Conservation (phyloP, 2,888 invertebrate genomes). For the Scaptomyza polygonia region DNA sequence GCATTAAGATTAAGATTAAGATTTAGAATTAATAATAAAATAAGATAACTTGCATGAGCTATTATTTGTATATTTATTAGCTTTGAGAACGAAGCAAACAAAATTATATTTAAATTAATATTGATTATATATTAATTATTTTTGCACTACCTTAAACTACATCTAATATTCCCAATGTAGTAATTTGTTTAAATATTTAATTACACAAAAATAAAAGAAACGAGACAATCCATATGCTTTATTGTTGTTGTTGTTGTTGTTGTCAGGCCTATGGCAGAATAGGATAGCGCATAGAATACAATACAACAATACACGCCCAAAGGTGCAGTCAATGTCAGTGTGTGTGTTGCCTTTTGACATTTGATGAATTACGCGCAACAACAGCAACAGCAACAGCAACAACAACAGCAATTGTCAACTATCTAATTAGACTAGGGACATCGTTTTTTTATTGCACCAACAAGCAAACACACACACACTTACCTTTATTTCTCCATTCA, state of each 20-base stretch:
- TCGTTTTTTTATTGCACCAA: conserved; percentile 73
- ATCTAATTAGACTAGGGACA: conserved; percentile 78
- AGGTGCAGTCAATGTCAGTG: conserved; percentile 68
- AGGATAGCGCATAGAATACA: neutral
- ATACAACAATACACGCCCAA: conserved; percentile 52
- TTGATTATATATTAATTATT: neutral
- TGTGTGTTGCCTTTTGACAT: conserved; percentile 66
- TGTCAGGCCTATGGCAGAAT: conserved; percentile 39
- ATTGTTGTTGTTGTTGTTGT: neutral
- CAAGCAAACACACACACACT: conserved; percentile 46
- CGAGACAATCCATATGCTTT: conserved; percentile 14
- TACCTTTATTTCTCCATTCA: conserved; percentile 13
- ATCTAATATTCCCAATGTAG: neutral
- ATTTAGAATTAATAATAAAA: too few species aligned
- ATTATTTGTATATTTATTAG: too few species aligned
- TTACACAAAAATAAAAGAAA: neutral
- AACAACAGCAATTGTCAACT: conserved; percentile 61
- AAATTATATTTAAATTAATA: too few species aligned
- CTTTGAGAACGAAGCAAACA: too few species aligned
- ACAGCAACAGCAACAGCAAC: conserved; percentile 27
- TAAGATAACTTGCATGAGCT: too few species aligned
- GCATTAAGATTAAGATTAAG: too few species aligned
- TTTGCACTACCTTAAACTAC: neutral
- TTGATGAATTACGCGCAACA: conserved; percentile 74
- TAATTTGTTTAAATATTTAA: neutral